Evolutionary conservation across 2,113 vertebrate species (phyloP).

Genomic region (Hystrix brachyura): DNA sequence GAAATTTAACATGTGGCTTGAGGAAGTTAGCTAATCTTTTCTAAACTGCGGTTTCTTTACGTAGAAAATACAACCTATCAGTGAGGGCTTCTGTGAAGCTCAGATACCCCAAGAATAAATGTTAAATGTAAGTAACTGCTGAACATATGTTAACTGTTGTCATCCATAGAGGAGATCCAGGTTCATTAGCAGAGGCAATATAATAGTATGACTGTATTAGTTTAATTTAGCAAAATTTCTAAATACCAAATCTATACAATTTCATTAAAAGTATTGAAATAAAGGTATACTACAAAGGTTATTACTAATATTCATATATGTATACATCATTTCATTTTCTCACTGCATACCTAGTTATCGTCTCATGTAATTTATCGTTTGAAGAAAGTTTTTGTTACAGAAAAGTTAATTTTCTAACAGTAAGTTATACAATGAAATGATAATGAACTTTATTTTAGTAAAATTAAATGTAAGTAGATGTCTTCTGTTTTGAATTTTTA

Average conservation of each 20-base stretch:
- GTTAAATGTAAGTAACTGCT: neutral
- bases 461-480: conserved; percentile 33
- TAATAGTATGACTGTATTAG: conserved; percentile 10
- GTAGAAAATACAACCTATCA: neutral
- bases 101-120: neutral
- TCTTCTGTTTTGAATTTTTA: conserved; percentile 5
- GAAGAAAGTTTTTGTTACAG: neutral
- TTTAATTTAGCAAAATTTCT: conserved; percentile 30
- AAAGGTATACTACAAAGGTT: neutral
- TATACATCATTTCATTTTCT: neutral
- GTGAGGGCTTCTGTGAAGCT: neutral
- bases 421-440: conserved; percentile 17
- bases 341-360: neutral
- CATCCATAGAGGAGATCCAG: conserved; percentile 10
- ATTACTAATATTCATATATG: neutral
- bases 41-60: neutral
- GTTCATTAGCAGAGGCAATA: neutral
- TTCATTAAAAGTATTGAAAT: neutral
- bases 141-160: neutral
- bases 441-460: neutral
- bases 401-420: neutral
- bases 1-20: neutral
- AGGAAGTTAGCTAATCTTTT: neutral
- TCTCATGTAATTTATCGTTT: neutral
- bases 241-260: neutral